Evolutionary conservation across 2,113 vertebrate genomes (phyloP).

Genomic region (Chascanopsetta lugubris): DNA sequence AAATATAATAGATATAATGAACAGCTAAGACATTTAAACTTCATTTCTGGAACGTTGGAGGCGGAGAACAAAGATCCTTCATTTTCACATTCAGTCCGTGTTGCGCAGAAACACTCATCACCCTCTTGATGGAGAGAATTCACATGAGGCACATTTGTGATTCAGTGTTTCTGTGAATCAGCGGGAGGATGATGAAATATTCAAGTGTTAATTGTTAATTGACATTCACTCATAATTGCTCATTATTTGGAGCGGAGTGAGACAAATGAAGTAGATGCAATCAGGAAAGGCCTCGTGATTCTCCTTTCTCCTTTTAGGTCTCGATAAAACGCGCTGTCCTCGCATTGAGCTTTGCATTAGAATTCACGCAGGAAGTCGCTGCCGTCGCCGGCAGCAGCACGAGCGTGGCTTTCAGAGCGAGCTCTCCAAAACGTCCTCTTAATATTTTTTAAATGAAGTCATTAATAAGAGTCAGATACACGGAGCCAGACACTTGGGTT

Average conservation of each 20-base stretch:
- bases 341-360: neutral
- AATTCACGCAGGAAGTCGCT: neutral
- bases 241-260: neutral
- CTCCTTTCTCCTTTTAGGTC: neutral
- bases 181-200: neutral
- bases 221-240: neutral
- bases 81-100: too few species aligned
- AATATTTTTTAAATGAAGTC: neutral
- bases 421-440: neutral
- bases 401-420: neutral
- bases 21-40: too few species aligned
- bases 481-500: neutral
- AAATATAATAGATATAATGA: too few species aligned
- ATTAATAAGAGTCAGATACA: neutral
- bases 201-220: neutral
- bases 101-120: neutral
- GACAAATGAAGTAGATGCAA: neutral
- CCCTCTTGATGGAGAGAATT: neutral
- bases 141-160: neutral
- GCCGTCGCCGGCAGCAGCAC: neutral
- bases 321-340: neutral
- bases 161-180: neutral
- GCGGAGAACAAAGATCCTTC: too few species aligned
- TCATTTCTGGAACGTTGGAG: too few species aligned
- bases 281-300: neutral